Conservation (phyloP, 2,113 vertebrate species). For the Sander vitreus region DNA sequence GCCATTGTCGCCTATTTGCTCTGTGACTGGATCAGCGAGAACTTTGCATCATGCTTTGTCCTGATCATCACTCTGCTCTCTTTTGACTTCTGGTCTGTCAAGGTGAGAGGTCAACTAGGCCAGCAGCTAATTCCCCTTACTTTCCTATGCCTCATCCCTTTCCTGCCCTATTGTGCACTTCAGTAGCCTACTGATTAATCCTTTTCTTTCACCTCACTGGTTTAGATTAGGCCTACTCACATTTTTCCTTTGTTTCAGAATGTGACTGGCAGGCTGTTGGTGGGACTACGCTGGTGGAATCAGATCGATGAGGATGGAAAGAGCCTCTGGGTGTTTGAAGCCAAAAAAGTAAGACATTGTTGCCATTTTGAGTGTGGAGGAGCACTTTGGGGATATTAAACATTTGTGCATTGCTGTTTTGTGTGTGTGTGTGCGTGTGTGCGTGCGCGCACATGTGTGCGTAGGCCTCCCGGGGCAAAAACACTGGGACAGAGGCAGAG, state of each 20-base stretch:
- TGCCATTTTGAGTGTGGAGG: not conserved
- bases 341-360: conserved; percentile 84
- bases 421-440: not conserved
- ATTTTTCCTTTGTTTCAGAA: conserved; percentile 79
- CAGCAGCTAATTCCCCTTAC: not conserved
- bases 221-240: not conserved
- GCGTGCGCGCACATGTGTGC: not conserved
- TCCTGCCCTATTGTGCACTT: not conserved
- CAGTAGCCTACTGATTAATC: not conserved
- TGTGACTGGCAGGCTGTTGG: conserved; percentile 89
- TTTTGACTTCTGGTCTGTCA: conserved; percentile 96
- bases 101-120: conserved; percentile 82
- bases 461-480: conserved; percentile 17
- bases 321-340: conserved; percentile 92
- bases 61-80: conserved; percentile 92
- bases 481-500: conserved; percentile 86
- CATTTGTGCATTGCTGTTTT: no score
- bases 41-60: conserved; percentile 91
- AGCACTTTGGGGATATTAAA: not conserved
- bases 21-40: conserved; percentile 91
- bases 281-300: conserved; percentile 93
- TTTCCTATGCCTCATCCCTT: not conserved
- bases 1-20: conserved; percentile 88
- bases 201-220: not conserved
- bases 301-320: conserved; percentile 92